Conservation (phyloP, 2,113 vertebrate species). For the Furnarius figulus region DNA sequence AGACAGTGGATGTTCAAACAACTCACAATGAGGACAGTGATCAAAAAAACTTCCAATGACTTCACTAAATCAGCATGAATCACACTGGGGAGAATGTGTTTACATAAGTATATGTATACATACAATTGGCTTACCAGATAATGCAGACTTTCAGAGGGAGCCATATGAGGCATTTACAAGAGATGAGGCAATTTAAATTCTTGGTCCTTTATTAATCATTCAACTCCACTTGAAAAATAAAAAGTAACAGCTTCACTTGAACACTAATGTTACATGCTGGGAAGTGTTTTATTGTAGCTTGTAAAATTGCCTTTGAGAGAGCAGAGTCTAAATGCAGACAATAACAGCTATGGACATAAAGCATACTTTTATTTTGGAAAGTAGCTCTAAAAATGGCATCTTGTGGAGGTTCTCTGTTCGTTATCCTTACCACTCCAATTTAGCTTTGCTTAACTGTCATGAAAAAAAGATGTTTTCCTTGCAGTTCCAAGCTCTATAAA, state of each 20-base stretch:
- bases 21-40: background rate
- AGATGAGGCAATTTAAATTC: slow-evolving; percentile 55
- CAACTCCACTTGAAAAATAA: slow-evolving; percentile 61
- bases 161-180: slow-evolving; percentile 34
- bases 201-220: slow-evolving; percentile 52
- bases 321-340: slow-evolving; percentile 51
- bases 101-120: slow-evolving; percentile 37
- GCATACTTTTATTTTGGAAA: slow-evolving; percentile 39
- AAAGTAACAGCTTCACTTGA: slow-evolving; percentile 53
- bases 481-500: slow-evolving; percentile 11
- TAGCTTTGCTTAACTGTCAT: slow-evolving; percentile 21
- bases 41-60: slow-evolving; percentile 6
- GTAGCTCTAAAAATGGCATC: slow-evolving; percentile 38
- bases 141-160: background rate
- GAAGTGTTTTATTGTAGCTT: slow-evolving; percentile 51
- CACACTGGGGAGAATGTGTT: background rate
- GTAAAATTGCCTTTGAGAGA: slow-evolving; percentile 55
- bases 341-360: background rate
- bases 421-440: background rate
- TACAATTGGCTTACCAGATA: slow-evolving; percentile 12
- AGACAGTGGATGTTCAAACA: background rate
- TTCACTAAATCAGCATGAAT: background rate
- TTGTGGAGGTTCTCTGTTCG: background rate
- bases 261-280: slow-evolving; percentile 53
- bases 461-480: slow-evolving; percentile 17